Percentiles rank a stretch among this genome's conserved stretches.
Evolutionary conservation across 2,888 invertebrate species (phyloP).

Genomic region (Phaonia tiefii): DNA sequence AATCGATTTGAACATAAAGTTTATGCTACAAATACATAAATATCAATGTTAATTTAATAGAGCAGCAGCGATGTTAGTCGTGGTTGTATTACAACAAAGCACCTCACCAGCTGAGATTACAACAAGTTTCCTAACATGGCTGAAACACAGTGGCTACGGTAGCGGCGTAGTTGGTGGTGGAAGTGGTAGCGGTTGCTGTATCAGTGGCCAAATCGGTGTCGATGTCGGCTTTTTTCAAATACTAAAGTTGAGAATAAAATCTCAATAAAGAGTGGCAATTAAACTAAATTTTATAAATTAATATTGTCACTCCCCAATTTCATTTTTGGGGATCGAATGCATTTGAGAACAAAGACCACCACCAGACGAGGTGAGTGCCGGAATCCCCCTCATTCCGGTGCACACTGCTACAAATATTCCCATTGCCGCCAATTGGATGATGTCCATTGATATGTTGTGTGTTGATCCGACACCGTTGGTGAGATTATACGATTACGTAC

Average conservation of each 20-base stretch:
- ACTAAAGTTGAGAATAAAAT: slow-evolving; percentile 41
- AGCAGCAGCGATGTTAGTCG: background rate
- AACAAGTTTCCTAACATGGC: slow-evolving; percentile 49
- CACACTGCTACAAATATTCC: slow-evolving; percentile 45
- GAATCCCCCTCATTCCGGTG: slow-evolving; percentile 28
- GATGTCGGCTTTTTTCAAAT: slow-evolving; percentile 66
- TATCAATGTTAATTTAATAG: slow-evolving; percentile 51
- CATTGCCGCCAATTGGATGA: slow-evolving; percentile 35
- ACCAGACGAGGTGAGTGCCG: slow-evolving; percentile 4
- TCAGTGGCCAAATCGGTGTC: slow-evolving; percentile 32
- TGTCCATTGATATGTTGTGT: slow-evolving; percentile 35
- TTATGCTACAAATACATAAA: slow-evolving; percentile 54
- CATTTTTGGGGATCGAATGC: slow-evolving; percentile 9
- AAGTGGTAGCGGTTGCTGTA: too few species aligned
- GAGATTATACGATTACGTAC: slow-evolving; percentile 34
- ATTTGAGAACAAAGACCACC: background rate
- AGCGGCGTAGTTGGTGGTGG: background rate
- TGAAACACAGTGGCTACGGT: slow-evolving; percentile 46
- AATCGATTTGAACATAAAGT: background rate
- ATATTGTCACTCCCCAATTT: slow-evolving; percentile 75
- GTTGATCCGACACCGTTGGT: slow-evolving; percentile 52
- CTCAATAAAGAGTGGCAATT: slow-evolving; percentile 69
- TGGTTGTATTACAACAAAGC: slow-evolving; percentile 27
- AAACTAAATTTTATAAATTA: slow-evolving; percentile 78
- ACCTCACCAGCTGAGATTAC: slow-evolving; percentile 63